Percentiles rank a stretch among this genome's conserved stretches.
Conservation (phyloP, 2,888 invertebrate genomes). For the Neoascia interrupta region DNA sequence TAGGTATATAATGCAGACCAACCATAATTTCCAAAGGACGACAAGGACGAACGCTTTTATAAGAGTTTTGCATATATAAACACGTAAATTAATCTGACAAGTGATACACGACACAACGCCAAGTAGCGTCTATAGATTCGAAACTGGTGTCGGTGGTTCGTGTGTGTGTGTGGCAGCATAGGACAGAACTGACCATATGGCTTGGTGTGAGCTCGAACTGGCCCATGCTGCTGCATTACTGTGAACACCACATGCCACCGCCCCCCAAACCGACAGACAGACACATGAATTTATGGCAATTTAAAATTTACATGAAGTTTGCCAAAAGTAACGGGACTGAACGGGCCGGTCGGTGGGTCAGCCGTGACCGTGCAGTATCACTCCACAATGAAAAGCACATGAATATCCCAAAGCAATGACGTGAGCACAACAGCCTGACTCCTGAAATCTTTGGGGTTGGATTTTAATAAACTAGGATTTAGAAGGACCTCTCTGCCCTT, state of each 20-base stretch:
- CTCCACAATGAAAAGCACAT: constrained; percentile 44
- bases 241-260: no score
- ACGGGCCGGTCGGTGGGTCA: constrained; percentile 4
- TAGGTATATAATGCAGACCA: constrained; percentile 43
- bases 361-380: constrained; percentile 12
- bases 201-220: constrained; percentile 41
- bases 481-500: constrained; percentile 21
- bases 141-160: constrained; percentile 32
- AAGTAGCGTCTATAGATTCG: constrained; percentile 62
- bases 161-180: constrained; percentile 1
- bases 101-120: constrained; percentile 75
- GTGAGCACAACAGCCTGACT: constrained; percentile 16
- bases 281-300: constrained; percentile 70
- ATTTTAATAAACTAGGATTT: constrained; percentile 68
- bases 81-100: constrained; percentile 80
- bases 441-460: constrained; percentile 56
- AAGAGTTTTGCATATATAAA: constrained; percentile 74
- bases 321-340: constrained; percentile 66
- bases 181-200: constrained; percentile 32
- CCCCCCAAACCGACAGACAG: constrained; percentile 56
- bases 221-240: no score
- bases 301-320: constrained; percentile 69
- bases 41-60: constrained; percentile 70
- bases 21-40: constrained; percentile 68
- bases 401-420: constrained; percentile 18